Conservation (phyloP, 2,888 invertebrate species). For the Ceriagrion tenellum region DNA sequence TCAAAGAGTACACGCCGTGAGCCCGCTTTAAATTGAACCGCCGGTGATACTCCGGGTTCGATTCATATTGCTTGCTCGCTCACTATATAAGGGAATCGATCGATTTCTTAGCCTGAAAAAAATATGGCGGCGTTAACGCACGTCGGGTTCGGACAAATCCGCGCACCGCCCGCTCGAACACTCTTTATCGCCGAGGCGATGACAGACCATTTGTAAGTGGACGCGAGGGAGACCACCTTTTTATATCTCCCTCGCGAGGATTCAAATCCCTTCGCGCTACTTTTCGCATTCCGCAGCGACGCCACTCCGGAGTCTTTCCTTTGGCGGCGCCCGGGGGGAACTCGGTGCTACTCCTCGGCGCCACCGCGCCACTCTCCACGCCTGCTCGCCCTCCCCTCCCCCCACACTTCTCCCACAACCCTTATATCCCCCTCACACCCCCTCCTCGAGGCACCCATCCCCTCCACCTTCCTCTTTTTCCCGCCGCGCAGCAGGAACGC, state of each 20-base stretch:
- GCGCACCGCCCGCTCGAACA: neutral
- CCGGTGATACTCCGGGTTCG: too few relatives aligned
- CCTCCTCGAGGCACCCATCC: neutral
- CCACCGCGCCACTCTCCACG: slow-evolving; percentile 32
- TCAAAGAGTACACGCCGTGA: neutral
- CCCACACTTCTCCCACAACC: neutral
- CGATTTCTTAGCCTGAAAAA: neutral
- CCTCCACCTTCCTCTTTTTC: neutral
- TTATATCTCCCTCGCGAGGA: slow-evolving; percentile 19
- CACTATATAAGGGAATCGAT: neutral
- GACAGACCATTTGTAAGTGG: neutral
- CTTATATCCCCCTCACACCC: too few relatives aligned
- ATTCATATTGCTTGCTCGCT: neutral
- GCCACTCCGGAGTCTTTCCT: slow-evolving; percentile 47
- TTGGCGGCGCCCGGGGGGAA: slow-evolving; percentile 67
- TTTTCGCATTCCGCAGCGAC: slow-evolving; percentile 50
- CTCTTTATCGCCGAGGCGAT: neutral
- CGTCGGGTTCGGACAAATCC: neutral
- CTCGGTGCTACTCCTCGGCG: slow-evolving; percentile 53
- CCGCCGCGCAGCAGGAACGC: slow-evolving; percentile 46
- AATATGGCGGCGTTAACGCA: neutral
- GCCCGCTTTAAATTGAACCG: neutral
- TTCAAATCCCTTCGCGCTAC: slow-evolving; percentile 59
- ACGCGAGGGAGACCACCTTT: neutral
- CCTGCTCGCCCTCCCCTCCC: neutral